Base-by-base conservation (phyloP, 2,888 invertebrate species). In the Emmelina monodactyla region DNA sequence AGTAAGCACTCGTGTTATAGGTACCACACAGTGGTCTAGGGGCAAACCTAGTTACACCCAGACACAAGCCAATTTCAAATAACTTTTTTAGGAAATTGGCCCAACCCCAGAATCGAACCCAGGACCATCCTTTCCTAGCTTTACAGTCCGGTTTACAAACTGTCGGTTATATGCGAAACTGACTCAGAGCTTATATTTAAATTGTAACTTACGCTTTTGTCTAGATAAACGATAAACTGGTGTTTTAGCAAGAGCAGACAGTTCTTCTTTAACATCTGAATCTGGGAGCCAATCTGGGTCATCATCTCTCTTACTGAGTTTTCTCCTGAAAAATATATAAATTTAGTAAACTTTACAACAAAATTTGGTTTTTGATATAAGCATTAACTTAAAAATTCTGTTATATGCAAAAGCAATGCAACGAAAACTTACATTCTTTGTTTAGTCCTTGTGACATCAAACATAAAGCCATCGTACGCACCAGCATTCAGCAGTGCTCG, bases 201-300 rank as follows among this genome's bases (percentile, higher is more conserved):
- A n/a, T n/a, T n/a, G n/a, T n/a, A 10, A 40, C 58, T 50, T 55
- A 75, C 75, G 50, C 52, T 63, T 70, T 38, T 67, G 61, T 7
- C 76, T 49, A 22, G 65, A 53, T 2, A 58, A 40, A 40, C 58
- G 57, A 36, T 72, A 70, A 22, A 59, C 50, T 10, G 69, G 61
- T 4, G 63, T 64, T 9, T 75, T 76, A 28, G 81, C 67, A 86
- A 91, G 84, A 0, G 88, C 88, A 37, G 85, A 85, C 15, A 91
- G 55, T 56, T 91, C 91, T 0, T 85, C 82, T 58, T 85, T 83
- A 0, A 90, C 83, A 44, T 89, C 89, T 1, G 88, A 80, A 52
- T 87, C 85, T 12, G 83, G 82, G 1, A 82, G 51, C 83, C 83
- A 85, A 34, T 82, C 81, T 1, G 82, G 82, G 46, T 83, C 82